Conservation (phyloP, 2,888 invertebrate genomes). For the Polydrusus cervinus region DNA sequence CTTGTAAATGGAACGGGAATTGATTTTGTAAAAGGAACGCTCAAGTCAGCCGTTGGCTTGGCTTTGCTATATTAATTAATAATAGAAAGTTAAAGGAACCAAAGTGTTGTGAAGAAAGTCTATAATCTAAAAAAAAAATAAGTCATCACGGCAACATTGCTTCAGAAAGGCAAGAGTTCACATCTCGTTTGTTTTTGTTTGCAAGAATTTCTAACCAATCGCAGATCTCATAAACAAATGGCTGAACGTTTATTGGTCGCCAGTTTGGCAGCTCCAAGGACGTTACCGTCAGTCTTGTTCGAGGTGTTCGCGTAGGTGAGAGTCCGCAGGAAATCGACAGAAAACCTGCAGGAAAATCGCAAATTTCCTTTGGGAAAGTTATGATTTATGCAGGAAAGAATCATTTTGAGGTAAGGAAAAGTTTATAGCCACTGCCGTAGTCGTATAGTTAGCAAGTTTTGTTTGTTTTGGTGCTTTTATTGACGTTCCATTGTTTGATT, state of each 20-base stretch:
- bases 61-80: too few relatives aligned
- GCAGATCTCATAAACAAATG: slow-evolving; percentile 67
- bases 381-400: slow-evolving; percentile 80
- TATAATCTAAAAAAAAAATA: not conserved
- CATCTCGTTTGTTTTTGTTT: slow-evolving; percentile 66
- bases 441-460: slow-evolving; percentile 20
- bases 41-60: too few relatives aligned
- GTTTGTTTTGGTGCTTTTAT: slow-evolving; percentile 47
- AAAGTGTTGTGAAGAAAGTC: too few relatives aligned
- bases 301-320: slow-evolving; percentile 54
- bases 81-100: too few relatives aligned
- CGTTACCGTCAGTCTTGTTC: slow-evolving; percentile 62
- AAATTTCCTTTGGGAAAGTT: slow-evolving; percentile 32
- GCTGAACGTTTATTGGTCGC: slow-evolving; percentile 60
- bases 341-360: slow-evolving; percentile 30
- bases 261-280: slow-evolving; percentile 61
- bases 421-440: slow-evolving; percentile 27
- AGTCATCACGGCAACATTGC: slow-evolving; percentile 25
- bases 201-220: slow-evolving; percentile 62
- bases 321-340: slow-evolving; percentile 29
- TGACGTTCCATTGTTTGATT: slow-evolving; percentile 68
- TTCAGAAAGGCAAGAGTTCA: slow-evolving; percentile 8
- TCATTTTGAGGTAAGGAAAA: slow-evolving; percentile 77
- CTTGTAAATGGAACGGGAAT: too few relatives aligned
- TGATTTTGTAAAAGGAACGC: too few relatives aligned